Evolutionary conservation across 2,797 vertebrate genomes (phyloP), one percentile per base, ranked within the genome.

Genomic region (Gymnothorax reevesii): DNA sequence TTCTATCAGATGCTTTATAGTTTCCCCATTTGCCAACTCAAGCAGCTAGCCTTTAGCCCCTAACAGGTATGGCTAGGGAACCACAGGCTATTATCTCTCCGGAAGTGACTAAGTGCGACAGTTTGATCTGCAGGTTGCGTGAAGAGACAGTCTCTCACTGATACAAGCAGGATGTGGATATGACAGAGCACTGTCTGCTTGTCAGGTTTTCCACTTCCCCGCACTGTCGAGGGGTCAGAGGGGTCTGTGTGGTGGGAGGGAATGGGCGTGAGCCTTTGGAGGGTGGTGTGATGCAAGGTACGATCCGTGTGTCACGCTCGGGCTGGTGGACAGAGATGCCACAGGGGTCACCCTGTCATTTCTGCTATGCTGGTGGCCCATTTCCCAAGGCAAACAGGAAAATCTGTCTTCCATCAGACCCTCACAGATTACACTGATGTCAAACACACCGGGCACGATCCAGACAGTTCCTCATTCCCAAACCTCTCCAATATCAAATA

Each of bases 101-200:
- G 42, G 73, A 20, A 80, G 77, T 25, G 59, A 75, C 42, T 52
- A 55, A 82, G 85, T 82, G 77, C 17, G 57, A 60, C 33, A 59
- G n/a, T 83, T 82, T 71, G 62, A 83, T 22, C 79, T 27, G 33
- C 64, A 12, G 64, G 52, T 62, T 33, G 7, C 2, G 22, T 52
- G 33, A 57, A 10, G 52, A 69, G 77, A 66, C 79, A 82, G 49
- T 25, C 60, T n/a, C 79, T 83, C 62, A 73, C 55, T 86, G 85
- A 86, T 86, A 86, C 57, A 62, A 54, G 64, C 79, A 86, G 85
- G 85, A 86, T 71, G 85, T 57, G 85, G 80, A 62, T 13, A 9
- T 12, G 62, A 54, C 79, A 86, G 79, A 64, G 20, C 25, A 15
- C 79, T 62, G 55, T 86, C 79, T 86, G 85, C 22, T 64, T 86